Base-by-base conservation (phyloP, 1,140 invertebrate genomes). In the Euwallacea fornicatus region DNA sequence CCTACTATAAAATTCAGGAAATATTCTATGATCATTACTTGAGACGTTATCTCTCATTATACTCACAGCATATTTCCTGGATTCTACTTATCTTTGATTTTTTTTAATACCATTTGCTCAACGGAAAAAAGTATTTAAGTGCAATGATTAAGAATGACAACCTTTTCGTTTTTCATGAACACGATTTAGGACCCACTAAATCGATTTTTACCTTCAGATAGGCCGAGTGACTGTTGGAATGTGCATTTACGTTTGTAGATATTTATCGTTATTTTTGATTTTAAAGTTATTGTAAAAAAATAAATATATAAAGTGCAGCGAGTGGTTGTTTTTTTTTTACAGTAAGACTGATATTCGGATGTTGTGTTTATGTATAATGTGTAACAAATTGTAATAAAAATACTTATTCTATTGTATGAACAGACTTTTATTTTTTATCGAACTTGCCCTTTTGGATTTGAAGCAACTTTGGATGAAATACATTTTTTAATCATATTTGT, bases 271-370 rank as follows among this genome's bases (percentile, higher is more conserved):
- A 69, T 44, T 47, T 70, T 70, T 69, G 56, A 21, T 70, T 69
- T 59, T 66, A 71, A 55, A 42, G 16, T 44, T 65, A 67, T 66
- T 73, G 66, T 63, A 55, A 44, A 60, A 21, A 33, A 33, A 33
- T 33, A 33, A 33, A 33, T 33, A 33, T 33, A 33, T 33, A 72
- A 74, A 75, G 75, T 76, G 63, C 66, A 73, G 66, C 71, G 74
- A 74, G 43, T 73, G 54, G 11, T 56, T 64, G 42, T 72, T 69
- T 54, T 70, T 54, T 70, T 67, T 71, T 72, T 73, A 75, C 74
- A 74, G 76, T 71, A 78, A 78, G 77, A 78, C 77, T 78, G 77
- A 78, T 77, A 76, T 75, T 77, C 77, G 77, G 74, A 77, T 77
- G 77, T 74, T 77, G 70, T 73, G 56, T 67, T 70, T 75, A 73